Evolutionary conservation across 2,797 vertebrate species (phyloP).

Genomic region (Streptopelia turtur): DNA sequence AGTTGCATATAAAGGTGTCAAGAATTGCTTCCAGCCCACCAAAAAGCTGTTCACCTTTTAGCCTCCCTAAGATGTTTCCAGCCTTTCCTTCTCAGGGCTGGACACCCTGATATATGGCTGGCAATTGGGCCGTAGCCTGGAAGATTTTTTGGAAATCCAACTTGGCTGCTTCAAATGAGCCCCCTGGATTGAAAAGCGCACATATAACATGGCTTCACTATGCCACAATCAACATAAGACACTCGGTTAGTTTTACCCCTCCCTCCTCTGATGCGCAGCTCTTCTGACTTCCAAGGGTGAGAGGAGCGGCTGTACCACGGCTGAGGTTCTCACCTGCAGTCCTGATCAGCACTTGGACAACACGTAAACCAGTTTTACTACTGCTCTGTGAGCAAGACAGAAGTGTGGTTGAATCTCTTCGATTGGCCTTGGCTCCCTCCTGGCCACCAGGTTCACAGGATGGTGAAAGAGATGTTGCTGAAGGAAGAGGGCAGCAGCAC

Average conservation of each 20-base stretch:
- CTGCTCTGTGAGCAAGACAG: not conserved
- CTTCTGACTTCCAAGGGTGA: not conserved
- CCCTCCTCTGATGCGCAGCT: not conserved
- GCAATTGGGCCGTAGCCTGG: fast-evolving
- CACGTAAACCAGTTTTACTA: not conserved
- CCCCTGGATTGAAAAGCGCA: not conserved
- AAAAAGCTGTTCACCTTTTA: not conserved
- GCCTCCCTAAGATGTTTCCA: not conserved
- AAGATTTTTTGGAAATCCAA: not conserved
- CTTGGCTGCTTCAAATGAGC: not conserved
- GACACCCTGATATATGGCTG: not conserved
- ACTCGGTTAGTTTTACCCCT: not conserved
- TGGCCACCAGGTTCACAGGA: not conserved
- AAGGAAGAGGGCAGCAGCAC: not conserved
- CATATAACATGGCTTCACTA: not conserved
- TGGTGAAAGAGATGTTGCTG: not conserved
- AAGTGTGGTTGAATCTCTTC: not conserved
- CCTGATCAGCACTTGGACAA: not conserved
- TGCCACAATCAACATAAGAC: fast-evolving
- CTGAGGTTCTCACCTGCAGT: not conserved
- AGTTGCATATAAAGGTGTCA: not conserved
- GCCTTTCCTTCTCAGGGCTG: not conserved
- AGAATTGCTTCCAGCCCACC: not conserved
- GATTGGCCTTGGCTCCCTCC: not conserved
- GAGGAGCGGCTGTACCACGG: not conserved